Evolutionary conservation across 2,113 vertebrate genomes (phyloP).

Genomic region (Forbesichthys agassizii): DNA sequence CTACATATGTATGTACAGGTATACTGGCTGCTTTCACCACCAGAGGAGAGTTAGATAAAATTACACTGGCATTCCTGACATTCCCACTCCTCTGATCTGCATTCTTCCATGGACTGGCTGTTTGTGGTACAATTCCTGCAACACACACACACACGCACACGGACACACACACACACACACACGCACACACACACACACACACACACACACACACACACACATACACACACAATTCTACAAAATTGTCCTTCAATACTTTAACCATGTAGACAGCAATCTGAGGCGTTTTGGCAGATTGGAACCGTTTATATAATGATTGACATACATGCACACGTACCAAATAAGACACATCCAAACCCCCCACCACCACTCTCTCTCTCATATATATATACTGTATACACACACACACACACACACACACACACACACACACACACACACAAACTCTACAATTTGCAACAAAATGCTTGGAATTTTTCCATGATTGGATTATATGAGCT

Average conservation of each 20-base stretch:
- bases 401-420: too few species aligned
- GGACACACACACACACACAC: conserved; percentile 26
- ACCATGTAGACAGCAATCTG: not conserved
- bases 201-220: conserved; percentile 10
- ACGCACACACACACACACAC: conserved; percentile 23
- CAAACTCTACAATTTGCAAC: too few species aligned
- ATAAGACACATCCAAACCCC: not conserved
- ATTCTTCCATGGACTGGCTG: conserved; percentile 65
- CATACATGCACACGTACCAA: not conserved
- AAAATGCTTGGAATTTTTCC: too few species aligned
- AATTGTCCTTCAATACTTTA: not conserved
- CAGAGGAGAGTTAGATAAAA: conserved; percentile 56
- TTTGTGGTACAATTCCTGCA: conserved; percentile 53
- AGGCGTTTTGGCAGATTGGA: not conserved
- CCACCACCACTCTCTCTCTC: too few species aligned
- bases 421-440: too few species aligned
- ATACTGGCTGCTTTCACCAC: conserved; percentile 35
- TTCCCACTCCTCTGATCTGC: conserved; percentile 70
- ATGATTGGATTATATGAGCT: too few species aligned
- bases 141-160: conserved; percentile 27
- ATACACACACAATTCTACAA: not conserved
- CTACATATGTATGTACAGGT: conserved; percentile 50
- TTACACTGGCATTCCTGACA: conserved; percentile 76
- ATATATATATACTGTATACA: too few species aligned
- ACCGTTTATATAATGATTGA: conserved; percentile 38